Evolutionary conservation across 2,113 vertebrate genomes (phyloP), one percentile per base, ranked within the genome.

Genomic region (Morone saxatilis): DNA sequence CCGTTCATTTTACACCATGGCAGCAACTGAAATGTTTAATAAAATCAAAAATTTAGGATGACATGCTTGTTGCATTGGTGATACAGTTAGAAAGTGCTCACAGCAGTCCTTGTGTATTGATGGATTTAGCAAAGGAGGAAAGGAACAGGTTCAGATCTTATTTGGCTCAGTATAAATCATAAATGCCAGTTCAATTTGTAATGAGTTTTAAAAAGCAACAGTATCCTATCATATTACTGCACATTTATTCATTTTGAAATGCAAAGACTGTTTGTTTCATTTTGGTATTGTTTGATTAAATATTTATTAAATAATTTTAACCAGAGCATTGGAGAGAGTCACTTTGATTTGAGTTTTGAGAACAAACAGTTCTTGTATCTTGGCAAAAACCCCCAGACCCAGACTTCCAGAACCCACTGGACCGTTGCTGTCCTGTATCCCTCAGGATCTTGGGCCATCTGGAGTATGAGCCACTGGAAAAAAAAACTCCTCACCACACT

Each of bases 261-360:
- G 20, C 38, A 59, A 45, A 72, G 13, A 25, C 8, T 25, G 31
- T 71, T 59, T 59, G 7, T 16, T 31, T 31, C 31, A 31, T 31
- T 31, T 31, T 31, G 31, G 31, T 72, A 12, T 13, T 36, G 41
- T 38, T 36, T 20, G 9, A 20, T 19, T 1, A 59, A 72, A 19
- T 0, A 43, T 20, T n/a, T 1, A 36, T 36, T 60, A 8, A 36
- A 36, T 59, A 60, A 7, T 47, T 3, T 45, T 14, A 36, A 25
- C 56, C 41, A 45, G 38, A 45, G 40, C 38, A 57, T 17, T 43
- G 4, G 31, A 31, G 31, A 17, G 9, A 31, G 11, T 60, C 22
- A 73, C 4, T 75, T 62, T 16, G 17, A 61, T 61, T n/a, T n/a
- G n/a, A n/a, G n/a, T 51, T 62, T 48, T 19, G 12, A 61, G 56